A percentile compares a stretch with the other conserved stretches of the same genome.
Evolutionary conservation across 2,888 invertebrate genomes (phyloP).

Genomic region (Piscicola geometra): DNA sequence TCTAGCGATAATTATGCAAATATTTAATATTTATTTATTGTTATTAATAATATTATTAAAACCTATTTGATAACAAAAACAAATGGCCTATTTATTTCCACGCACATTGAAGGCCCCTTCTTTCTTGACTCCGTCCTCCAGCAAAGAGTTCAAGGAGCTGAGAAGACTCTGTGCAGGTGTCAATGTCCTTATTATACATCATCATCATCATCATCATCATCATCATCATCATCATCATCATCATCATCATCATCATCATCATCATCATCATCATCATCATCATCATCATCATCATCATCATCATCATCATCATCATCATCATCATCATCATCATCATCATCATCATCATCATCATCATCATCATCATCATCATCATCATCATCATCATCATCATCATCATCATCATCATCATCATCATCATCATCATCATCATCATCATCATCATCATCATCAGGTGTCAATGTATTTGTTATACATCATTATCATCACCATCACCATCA

Average conservation of each 20-base stretch:
- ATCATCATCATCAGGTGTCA: neutral
- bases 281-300: slow-evolving; percentile 29
- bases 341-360: slow-evolving; percentile 31
- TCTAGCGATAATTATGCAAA: neutral
- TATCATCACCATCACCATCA: neutral
- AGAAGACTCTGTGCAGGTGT: too few species aligned
- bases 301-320: slow-evolving; percentile 23
- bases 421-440: slow-evolving; percentile 34
- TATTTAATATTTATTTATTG: neutral
- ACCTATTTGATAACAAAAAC: too few species aligned
- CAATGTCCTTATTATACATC: neutral
- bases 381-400: slow-evolving; percentile 37
- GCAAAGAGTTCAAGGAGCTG: too few species aligned
- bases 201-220: slow-evolving; percentile 12
- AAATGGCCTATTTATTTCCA: too few species aligned
- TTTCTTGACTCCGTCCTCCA: too few species aligned
- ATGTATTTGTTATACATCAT: too few species aligned
- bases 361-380: slow-evolving; percentile 34
- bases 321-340: slow-evolving; percentile 20
- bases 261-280: slow-evolving; percentile 20
- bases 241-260: slow-evolving; percentile 19
- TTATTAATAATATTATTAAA: too few species aligned
- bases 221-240: neutral
- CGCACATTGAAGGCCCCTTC: too few species aligned
- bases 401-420: slow-evolving; percentile 37